Evolutionary conservation across 2,888 invertebrate genomes (phyloP).

Genomic region (Morpho deidamia): DNA sequence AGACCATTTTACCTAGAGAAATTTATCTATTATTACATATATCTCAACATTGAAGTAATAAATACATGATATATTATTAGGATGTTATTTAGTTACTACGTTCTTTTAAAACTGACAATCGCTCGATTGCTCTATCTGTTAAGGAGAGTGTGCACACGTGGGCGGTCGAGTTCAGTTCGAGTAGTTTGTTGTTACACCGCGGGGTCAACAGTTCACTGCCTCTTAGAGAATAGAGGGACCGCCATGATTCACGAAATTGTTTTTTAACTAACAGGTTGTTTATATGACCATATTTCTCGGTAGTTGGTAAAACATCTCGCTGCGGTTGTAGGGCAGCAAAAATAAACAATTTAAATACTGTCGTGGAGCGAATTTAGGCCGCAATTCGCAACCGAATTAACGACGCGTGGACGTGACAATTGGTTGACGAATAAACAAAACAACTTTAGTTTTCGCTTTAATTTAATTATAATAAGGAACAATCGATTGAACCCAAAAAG

Average conservation of each 20-base stretch:
- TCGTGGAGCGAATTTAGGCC: neutral
- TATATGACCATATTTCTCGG: constrained; percentile 50
- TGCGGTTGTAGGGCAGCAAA: constrained; percentile 36
- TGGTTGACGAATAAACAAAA: no score
- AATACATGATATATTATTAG: no score
- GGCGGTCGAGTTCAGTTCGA: constrained; percentile 64
- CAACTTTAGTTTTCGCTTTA: no score
- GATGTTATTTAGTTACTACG: neutral
- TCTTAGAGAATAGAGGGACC: constrained; percentile 42
- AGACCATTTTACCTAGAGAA: no score
- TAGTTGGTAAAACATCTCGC: constrained; percentile 36
- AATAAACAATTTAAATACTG: constrained; percentile 22
- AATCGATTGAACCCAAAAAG: no score
- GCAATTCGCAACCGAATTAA: neutral
- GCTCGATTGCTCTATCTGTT: constrained; percentile 18
- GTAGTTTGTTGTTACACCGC: constrained; percentile 51
- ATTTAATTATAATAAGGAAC: neutral
- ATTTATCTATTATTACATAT: no score
- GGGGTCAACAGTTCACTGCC: constrained; percentile 53
- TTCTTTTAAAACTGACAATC: constrained; percentile 8
- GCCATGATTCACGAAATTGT: constrained; percentile 54
- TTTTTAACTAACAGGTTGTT: constrained; percentile 52
- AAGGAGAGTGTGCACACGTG: constrained; percentile 42
- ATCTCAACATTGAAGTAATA: no score
- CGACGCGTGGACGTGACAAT: constrained; percentile 2